Evolutionary conservation across 2,797 vertebrate genomes (phyloP).

Genomic region (Erethizon dorsatum): DNA sequence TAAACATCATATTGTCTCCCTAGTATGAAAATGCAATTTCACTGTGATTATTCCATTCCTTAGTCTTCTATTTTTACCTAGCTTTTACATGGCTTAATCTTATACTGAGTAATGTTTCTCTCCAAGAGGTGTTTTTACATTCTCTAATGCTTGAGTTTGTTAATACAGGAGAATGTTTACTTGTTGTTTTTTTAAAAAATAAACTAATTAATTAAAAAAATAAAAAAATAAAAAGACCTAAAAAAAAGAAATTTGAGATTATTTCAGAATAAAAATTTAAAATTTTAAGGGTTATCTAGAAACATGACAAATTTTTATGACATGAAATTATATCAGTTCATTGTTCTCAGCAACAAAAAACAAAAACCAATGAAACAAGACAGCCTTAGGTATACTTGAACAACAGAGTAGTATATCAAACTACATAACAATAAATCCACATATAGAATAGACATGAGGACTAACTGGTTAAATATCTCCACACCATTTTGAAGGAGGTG

Average conservation of each 20-base stretch:
- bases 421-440: neutral
- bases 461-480: neutral
- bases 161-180: no score
- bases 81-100: no score
- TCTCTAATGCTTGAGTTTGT: no score
- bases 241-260: neutral
- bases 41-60: no score
- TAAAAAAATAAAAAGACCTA: no score
- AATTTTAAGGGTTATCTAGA: neutral
- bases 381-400: neutral
- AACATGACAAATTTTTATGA: neutral
- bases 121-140: no score
- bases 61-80: no score
- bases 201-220: no score
- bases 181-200: no score
- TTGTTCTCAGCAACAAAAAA: neutral
- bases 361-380: neutral
- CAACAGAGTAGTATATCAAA: neutral
- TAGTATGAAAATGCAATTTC: no score
- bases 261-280: neutral
- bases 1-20: no score
- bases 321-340: neutral
- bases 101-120: no score
- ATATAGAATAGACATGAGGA: neutral
- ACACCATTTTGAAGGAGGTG: neutral